These are phyloP conservation scores for Aythya baeri DNA, from an alignment of 2,113 vertebrate species.

Conservation along the genomic window DNA sequence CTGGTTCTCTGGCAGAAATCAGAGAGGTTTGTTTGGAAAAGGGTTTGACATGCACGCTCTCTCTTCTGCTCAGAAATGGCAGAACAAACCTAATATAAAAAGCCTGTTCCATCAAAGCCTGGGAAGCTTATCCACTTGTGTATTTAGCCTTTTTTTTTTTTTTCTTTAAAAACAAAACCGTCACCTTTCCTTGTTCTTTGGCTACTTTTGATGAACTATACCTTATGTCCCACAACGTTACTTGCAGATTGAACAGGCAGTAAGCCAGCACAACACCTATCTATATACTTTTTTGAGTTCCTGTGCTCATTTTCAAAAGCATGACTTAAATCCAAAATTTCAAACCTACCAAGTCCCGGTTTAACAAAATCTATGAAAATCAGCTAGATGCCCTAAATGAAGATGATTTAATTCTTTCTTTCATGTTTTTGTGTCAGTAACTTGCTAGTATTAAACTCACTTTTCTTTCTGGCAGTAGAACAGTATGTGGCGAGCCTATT, in stretches of 20 bases:
- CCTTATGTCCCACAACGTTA: neutral
- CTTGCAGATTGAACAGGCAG: neutral
- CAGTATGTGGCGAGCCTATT: neutral
- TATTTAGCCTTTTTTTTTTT: neutral
- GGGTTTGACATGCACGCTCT: constrained; percentile 45
- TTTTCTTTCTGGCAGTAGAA: neutral
- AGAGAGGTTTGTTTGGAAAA: constrained; percentile 49
- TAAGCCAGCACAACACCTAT: neutral
- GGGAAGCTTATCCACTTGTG: neutral
- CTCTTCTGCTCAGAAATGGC: constrained; percentile 16
- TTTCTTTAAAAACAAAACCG: neutral
- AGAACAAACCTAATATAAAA: constrained; percentile 46
- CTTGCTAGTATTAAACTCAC: neutral
- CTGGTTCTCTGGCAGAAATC: constrained; percentile 37
- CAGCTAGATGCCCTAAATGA: neutral
- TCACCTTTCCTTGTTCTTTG: neutral
- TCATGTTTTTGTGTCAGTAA: neutral
- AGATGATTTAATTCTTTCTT: neutral
- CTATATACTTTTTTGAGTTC: neutral
- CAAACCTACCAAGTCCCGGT: neutral
- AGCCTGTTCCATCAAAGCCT: constrained; percentile 46
- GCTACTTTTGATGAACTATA: neutral
- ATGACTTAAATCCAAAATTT: neutral
- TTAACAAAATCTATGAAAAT: neutral
- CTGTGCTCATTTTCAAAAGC: neutral